Base-by-base conservation (phyloP, 2,797 vertebrate genomes). In the Cephalopachus bancanus region DNA sequence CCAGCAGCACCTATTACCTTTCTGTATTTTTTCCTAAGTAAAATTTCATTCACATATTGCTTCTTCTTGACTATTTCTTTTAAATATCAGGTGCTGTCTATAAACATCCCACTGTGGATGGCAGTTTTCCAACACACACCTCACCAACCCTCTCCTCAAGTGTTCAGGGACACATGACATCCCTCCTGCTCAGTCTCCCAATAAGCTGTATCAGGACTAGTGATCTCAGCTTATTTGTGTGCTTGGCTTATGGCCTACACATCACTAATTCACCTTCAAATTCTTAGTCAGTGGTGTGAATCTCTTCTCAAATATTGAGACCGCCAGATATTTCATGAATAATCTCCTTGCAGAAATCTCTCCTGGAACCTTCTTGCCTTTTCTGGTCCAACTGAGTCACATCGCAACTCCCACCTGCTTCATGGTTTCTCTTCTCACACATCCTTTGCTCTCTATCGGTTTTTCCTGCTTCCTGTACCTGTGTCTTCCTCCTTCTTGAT, bases 181-280 rank as follows among this genome's bases (percentile, higher is more conserved):
- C n/a, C 74, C 62, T 55, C 74, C 62, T 55, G 15, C 4, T 22
- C 15, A 0, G 9, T 26, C 26, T 64, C n/a, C 30, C 60, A 15
- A 11, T 1, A 7, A 14, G 0, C 1, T 3, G 33, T 28, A 16
- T 55, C 14, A 55, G 81, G 33, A 30, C 71, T 37, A 6, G 6
- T 1, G 65, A 51, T 59, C 74, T 37, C 60, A 37, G 24, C 60
- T 37, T 7, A 9, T 44, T 19, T 24, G 15, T 14, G 37, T 44
- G 65, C 24, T 65, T 74, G 11, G 69, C 28, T 60, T 26, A 67
- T 37, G 59, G 11, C 3, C 0, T 57, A 10, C 7, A 17, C 10
- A 28, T 51, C 12, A 9, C 62, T 57, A 57, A 72, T 72, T 83
- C 26, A 44, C 26, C 74, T 71, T 93, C 12, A 85, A 3, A 26